A percentile compares a stretch with the other conserved stretches of the same genome.
phyloP scores from a whole-genome alignment of 2,113 vertebrate species.

The Grammatotria lemairii region DNA sequence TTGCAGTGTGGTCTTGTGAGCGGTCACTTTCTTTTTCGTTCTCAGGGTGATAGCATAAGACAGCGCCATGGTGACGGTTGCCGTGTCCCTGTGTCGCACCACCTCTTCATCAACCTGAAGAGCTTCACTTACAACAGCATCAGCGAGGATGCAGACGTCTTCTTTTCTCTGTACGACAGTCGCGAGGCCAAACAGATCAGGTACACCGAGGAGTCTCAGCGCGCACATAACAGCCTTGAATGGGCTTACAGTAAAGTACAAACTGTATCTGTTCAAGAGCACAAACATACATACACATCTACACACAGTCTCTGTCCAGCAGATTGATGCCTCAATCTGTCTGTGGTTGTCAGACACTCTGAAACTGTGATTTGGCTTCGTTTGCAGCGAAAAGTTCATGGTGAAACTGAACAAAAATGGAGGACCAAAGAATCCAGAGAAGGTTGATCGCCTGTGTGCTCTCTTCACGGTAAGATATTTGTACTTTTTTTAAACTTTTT shows the following conservation, averaged over 20 bases:
- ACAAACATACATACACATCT: not conserved
- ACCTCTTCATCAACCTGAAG: constrained; percentile 94
- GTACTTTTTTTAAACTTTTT: fast-evolving
- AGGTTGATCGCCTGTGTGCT: constrained; percentile 90
- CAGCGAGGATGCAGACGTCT: constrained; percentile 92
- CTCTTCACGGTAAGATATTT: constrained; percentile 83
- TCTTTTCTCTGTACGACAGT: constrained; percentile 90
- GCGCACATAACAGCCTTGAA: not conserved
- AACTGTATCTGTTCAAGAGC: not conserved
- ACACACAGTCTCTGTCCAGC: not conserved
- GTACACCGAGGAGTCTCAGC: constrained; percentile 47
- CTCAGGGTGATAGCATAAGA: constrained; percentile 81
- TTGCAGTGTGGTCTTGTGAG: not conserved
- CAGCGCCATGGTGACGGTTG: constrained; percentile 87
- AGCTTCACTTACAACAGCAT: constrained; percentile 98
- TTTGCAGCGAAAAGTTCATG: constrained; percentile 92
- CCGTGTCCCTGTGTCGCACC: constrained; percentile 87
- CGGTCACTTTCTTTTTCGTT: constrained; percentile 14
- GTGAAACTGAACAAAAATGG: constrained; percentile 97
- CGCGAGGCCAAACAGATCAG: constrained; percentile 95
- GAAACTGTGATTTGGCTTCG: constrained; percentile 30
- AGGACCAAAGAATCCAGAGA: constrained; percentile 93
- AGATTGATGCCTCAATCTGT: not conserved
- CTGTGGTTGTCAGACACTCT: not conserved
- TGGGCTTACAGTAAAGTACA: not conserved